Evolutionary conservation across 1,140 invertebrate genomes (phyloP), one percentile per base, ranked within the genome.

Genomic region (Ylistrum balloti): DNA sequence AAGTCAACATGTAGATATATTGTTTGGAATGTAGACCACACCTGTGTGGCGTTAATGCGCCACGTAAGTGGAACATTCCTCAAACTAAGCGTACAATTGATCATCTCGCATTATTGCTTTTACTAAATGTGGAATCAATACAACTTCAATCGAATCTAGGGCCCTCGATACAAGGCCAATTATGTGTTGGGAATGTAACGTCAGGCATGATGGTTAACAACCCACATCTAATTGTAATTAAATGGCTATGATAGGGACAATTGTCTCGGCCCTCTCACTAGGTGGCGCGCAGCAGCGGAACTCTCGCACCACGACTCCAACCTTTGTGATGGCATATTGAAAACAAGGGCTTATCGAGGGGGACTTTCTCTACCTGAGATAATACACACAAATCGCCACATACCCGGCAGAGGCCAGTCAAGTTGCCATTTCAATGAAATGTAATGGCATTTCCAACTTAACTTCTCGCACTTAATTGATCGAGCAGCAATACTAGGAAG

Each of bases 111-210:
- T 74, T 74, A 74, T 74, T 74, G 56, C 56, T n/a, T 74, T 28
- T 74, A 74, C 56, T 74, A 74, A 74, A 74, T 28, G n/a, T 28
- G 13, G n/a, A 74, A 74, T 74, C 56, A 74, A 74, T 74, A 28
- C 22, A 11, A 74, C 56, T 74, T 74, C 56, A 74, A 74, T 74
- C 56, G 56, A 74, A 74, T 74, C 22, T 74, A 74, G 56, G 56
- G 56, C 56, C 56, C 56, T 74, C 56, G 56, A n/a, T 74, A 74
- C 56, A 74, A 74, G 56, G 56, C 56, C 56, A 74, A 74, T 74
- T 74, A 74, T 74, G 56, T 74, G 56, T 74, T n/a, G 56, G 56
- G n/a, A 74, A 74, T 74, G 56, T 74, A 74, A 74, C 56, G n/a
- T 74, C 56, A 74, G 56, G 11, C 0, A 17, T 17, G 56, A 74